Base-by-base conservation (phyloP, 2,888 invertebrate species). In the Ormyrus labotus region DNA sequence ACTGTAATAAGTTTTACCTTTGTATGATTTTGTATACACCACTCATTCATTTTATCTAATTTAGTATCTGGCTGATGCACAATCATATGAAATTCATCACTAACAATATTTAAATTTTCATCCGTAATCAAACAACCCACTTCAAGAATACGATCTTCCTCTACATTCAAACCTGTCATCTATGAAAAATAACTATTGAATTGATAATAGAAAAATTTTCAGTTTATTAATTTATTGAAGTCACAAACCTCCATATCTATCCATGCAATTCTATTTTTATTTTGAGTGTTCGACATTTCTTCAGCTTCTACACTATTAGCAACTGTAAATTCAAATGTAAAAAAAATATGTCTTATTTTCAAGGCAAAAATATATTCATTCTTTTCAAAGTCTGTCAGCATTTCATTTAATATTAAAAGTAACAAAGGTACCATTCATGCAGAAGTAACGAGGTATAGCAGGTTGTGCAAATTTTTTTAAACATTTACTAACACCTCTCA, bases 71-170 rank as follows among this genome's bases (percentile, higher is more conserved):
- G 92, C 85, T 97, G 96, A 86, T 97, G 93, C 83, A 99, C 94
- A 1, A 97, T 92, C 64, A 97, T 89, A 85, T 95, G 92, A 0
- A 96, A 96, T 6, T 95, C 95, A 88, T 94, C 94, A 4, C 95
- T 96, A 57, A 97, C 91, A 8, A 96, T 89, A 85, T 96, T 95
- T 13, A 98, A 91, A 73, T 97, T 88, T 10, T 92, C 92, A 88
- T 98, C 97, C 0, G 99, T 99, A 75, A 99, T 93, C 51, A 99
- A 88, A 88, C 97, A 96, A 0, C 97, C 96, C 76, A 98, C 93
- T 92, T 99, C 99, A 87, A 99, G 90, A 74, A 99, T 96, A 83
- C 94, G 93, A 87, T 97, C 95, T 72, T 91, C 94, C 0, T 95
- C 92, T 68, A 95, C 89, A 88, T 98, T 93, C 13, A 99, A 91